phyloP scores from a whole-genome alignment of 1,140 invertebrate species.

The Papilio xuthus region DNA sequence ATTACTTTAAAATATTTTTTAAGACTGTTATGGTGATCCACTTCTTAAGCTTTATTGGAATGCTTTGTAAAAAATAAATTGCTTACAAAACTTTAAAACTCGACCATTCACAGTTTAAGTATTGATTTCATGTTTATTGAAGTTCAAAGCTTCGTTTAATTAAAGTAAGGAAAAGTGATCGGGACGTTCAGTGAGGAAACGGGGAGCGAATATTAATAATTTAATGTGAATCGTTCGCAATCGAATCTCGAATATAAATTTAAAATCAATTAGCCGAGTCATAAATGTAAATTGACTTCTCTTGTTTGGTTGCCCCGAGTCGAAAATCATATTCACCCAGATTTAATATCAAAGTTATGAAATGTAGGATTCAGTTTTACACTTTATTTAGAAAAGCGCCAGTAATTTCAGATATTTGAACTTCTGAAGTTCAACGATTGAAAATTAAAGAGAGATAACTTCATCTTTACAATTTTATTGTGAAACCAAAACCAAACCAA shows the following conservation, averaged over 20 bases:
- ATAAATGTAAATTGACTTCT: slow-evolving; percentile 27
- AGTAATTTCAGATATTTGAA: too few relatives aligned
- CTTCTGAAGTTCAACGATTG: too few relatives aligned
- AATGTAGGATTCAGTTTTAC: background rate
- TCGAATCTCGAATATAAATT: slow-evolving; percentile 21
- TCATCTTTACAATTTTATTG: too few relatives aligned
- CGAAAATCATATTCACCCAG: background rate
- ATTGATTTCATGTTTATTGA: background rate
- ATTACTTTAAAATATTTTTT: too few relatives aligned
- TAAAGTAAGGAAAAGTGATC: slow-evolving; percentile 1
- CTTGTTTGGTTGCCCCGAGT: background rate
- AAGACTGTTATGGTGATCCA: too few relatives aligned
- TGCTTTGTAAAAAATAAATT: background rate
- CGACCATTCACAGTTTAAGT: background rate
- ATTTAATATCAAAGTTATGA: background rate
- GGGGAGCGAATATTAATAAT: slow-evolving; percentile 18
- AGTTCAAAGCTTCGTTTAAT: slow-evolving; percentile 3
- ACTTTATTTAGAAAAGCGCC: background rate
- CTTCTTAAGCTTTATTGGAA: background rate
- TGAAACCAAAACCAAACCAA: too few relatives aligned
- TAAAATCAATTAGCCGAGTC: slow-evolving; percentile 16
- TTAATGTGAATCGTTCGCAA: slow-evolving; percentile 12
- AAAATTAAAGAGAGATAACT: too few relatives aligned
- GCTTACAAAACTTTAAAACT: background rate
- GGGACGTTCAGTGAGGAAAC: slow-evolving; percentile 1